Evolutionary conservation across 2,113 vertebrate species (phyloP).

Genomic region (Protomyctophum bolini): DNA sequence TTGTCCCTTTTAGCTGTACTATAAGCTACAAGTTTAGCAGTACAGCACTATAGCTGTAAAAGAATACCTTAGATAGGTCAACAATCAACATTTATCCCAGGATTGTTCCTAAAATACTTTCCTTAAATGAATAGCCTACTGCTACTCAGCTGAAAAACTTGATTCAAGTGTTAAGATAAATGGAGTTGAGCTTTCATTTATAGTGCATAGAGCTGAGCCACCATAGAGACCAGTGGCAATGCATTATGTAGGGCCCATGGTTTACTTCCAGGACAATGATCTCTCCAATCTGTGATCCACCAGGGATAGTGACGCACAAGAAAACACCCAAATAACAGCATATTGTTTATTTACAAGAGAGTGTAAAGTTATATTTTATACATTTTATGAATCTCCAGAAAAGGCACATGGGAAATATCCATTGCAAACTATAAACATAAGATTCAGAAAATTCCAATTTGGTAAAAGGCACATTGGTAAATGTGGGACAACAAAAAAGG

Average conservation of each 20-base stretch:
- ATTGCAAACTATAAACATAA: constrained; percentile 28
- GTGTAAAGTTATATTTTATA: constrained; percentile 64
- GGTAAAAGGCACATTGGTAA: constrained; percentile 64
- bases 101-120: no score
- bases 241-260: no score
- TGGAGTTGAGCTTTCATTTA: no score
- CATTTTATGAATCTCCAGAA: constrained; percentile 42
- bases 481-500: constrained; percentile 22
- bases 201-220: not conserved
- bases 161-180: no score
- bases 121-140: no score
- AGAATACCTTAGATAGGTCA: no score
- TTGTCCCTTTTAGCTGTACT: no score
- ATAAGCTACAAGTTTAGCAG: no score
- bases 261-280: not conserved
- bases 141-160: no score
- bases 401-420: constrained; percentile 72
- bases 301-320: not conserved
- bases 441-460: constrained; percentile 34
- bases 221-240: not conserved
- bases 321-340: constrained; percentile 47
- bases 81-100: no score
- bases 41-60: no score
- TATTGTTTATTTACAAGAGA: constrained; percentile 77
- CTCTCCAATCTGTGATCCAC: not conserved